Base-by-base conservation (phyloP, 37 sponge, comb jelly and placozoan species). In the Cliona cf. orientalis region DNA sequence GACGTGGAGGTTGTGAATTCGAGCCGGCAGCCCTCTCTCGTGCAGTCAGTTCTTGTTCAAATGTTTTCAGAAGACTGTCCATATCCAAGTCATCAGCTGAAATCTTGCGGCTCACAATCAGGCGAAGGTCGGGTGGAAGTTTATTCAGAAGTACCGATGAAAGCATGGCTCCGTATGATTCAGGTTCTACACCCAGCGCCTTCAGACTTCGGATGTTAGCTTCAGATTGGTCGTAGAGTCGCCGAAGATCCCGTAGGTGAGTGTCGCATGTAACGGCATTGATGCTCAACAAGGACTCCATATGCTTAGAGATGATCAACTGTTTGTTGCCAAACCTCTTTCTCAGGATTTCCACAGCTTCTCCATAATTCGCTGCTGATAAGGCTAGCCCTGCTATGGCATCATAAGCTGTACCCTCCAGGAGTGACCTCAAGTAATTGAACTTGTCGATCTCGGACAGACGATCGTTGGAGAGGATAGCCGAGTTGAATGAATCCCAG, bases 311-410 rank as follows among this genome's bases (percentile, higher is more conserved):
- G 28, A 71, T 82, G 36, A 84, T 66, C 38, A 63, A 39, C 65
- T 72, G 66, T 42, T 43, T 75, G 59, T 84, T 84, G 42, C 84
- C 76, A 66, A 84, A 75, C 12, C 84, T 53, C 67, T 75, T 65
- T 21, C 23, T 29, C 28, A 84, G 58, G 31, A 66, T 66, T 17
- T 63, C 68, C 4, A 84, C 12, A 0, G 84, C 84, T 66, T 49
- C 69, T 2, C 21, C n/a, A 35, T 82, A 82, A 26, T 82, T 82
- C 38, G 53, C 73, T 0, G 74, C 36, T 43, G 74, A 41, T 31
- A 73, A 36, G n/a, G 74, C 38, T 1, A 62, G 66, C 1, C 73
- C 66, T 58, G 65, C 35, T 2, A 82, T 72, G 31, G 82, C 82
- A 42, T 71, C 59, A 7, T 3, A 12, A 5, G 82, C 82, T 26